Evolutionary conservation across 2,888 invertebrate genomes (phyloP), one percentile per base, ranked within the genome.

Genomic region (Panopea generosa): DNA sequence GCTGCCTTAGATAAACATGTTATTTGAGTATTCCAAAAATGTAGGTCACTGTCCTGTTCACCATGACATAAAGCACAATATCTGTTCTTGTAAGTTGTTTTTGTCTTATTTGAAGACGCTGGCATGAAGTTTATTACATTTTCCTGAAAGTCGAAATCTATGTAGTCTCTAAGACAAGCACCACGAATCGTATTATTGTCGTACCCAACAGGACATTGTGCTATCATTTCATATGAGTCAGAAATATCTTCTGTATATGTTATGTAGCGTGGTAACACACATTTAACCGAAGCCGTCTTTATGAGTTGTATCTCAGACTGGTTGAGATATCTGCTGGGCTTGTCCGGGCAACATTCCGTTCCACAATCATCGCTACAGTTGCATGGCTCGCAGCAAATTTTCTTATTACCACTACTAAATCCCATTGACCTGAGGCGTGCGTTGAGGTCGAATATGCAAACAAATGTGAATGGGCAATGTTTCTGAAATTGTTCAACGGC

Each of bases 51-150:
- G 3, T n/a, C n/a, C 16, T 7, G 27, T 20, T 11, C 60, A 27
- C 18, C 60, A 26, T 60, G 26, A 49, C 60, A 60, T 16, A 60
- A 18, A 20, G 60, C 60, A 18, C 60, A 60, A 20, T 49, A 27
- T 14, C 45, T 7, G 20, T 60, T 60, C 18, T 60, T 60, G 47
- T 60, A 60, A 0, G 60, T 29, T 0, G 22, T 2, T 1, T 22
- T 2, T 7, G 60, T n/a, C 9, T 3, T 47, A 18, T n/a, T 60
- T 2, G 20, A n/a, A n/a, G 60, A 47, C 26, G 47, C 60, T 2
- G 60, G 60, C 3, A 60, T 27, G 27, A 33, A 11, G 33, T 60
- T 60, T n/a, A 24, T 47, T 9, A 29, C 22, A 20, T 45, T n/a
- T 2, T 60, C 33, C 11, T 29, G 47, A 18, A 60, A 27, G 20